These are phyloP conservation scores for Bursaphelenchus okinawaensis DNA, from an alignment of 2,888 invertebrate species.

Conservation along the genomic window DNA sequence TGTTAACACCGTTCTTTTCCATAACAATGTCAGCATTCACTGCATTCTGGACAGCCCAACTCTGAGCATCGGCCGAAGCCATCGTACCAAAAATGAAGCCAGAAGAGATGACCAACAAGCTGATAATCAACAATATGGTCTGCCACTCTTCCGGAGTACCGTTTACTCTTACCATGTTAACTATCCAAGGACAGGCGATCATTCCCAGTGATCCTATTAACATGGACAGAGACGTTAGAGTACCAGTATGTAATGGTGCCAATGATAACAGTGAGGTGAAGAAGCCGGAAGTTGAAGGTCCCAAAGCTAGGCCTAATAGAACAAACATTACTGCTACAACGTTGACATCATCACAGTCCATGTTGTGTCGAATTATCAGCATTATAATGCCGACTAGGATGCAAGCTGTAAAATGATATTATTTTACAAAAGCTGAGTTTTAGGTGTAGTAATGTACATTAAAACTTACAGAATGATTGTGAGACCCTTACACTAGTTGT, in stretches of 20 bases:
- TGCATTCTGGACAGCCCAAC: neutral
- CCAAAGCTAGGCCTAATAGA: constrained; percentile 32
- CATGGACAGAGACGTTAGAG: constrained; percentile 33
- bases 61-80: constrained; percentile 13
- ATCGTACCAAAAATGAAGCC: constrained; percentile 12
- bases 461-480: constrained; percentile 21
- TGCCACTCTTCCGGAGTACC: constrained; percentile 27
- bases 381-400: constrained; percentile 19
- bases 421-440: neutral
- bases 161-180: constrained; percentile 33
- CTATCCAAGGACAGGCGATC: constrained; percentile 29
- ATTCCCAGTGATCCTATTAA: constrained; percentile 37
- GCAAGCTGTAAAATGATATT: neutral
- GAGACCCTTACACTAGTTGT: constrained; percentile 38
- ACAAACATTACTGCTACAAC: constrained; percentile 20
- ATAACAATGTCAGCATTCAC: no score
- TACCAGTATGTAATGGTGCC: constrained; percentile 41
- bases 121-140: constrained; percentile 19
- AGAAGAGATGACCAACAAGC: constrained; percentile 14
- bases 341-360: constrained; percentile 20
- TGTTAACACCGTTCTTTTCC: no score
- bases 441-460: neutral
- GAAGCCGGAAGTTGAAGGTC: constrained; percentile 38
- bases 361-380: constrained; percentile 6
- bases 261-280: constrained; percentile 39